Evolutionary conservation across 2,113 vertebrate genomes (phyloP).

Genomic region (Chlorodrepanis virens): DNA sequence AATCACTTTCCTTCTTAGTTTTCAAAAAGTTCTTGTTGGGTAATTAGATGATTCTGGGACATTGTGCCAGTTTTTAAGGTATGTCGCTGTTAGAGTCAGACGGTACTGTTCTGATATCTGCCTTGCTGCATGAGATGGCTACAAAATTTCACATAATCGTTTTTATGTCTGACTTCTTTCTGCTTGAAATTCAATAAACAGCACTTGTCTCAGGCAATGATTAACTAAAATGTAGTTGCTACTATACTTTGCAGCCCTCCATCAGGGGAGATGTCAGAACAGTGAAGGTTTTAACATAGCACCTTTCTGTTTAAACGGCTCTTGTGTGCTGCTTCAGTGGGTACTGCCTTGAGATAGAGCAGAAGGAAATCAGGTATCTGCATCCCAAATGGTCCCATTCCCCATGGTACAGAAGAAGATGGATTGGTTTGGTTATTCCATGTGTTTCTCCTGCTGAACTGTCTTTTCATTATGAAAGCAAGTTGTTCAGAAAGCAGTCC

Average conservation of each 20-base stretch:
- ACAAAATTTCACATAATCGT: not conserved
- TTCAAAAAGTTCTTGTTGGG: conserved; percentile 52
- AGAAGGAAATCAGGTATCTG: not conserved
- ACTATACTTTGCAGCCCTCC: not conserved
- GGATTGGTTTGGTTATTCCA: not conserved
- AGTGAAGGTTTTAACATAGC: not conserved
- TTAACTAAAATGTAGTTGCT: not conserved
- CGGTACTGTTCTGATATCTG: not conserved
- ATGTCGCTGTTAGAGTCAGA: not conserved
- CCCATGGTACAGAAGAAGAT: not conserved
- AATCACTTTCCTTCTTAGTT: conserved; percentile 49
- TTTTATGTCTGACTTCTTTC: not conserved
- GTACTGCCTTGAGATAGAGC: not conserved
- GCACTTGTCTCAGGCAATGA: not conserved
- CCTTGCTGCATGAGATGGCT: not conserved
- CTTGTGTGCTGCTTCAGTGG: not conserved
- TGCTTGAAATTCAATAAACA: not conserved
- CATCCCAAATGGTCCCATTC: not conserved
- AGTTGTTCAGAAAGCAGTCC: not conserved
- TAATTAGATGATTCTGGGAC: conserved; percentile 68
- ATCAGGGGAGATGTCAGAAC: not conserved
- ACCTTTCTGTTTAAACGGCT: not conserved
- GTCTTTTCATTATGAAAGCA: not conserved
- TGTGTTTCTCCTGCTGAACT: not conserved
- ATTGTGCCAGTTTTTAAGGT: conserved; percentile 58